Evolutionary conservation across 2,797 vertebrate genomes (phyloP).

Genomic region (Sebastes itinus): DNA sequence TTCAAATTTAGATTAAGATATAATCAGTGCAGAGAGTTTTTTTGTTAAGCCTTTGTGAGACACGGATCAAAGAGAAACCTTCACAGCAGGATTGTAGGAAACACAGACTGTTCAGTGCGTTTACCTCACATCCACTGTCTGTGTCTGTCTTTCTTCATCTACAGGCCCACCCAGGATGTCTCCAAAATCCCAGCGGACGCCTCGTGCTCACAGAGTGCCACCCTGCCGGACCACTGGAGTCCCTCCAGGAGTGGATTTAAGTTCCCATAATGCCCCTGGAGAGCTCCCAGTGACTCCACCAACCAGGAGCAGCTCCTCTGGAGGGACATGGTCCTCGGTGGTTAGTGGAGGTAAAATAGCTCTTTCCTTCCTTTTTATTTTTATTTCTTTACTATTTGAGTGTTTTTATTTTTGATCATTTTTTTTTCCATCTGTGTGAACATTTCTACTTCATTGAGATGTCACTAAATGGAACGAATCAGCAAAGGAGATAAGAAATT

Average conservation of each 20-base stretch:
- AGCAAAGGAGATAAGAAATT: not conserved
- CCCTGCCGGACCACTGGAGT: slow-evolving; percentile 89
- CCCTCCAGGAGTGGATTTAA: slow-evolving; percentile 90
- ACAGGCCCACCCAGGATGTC: slow-evolving; percentile 98
- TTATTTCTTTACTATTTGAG: not conserved
- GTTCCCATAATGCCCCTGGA: slow-evolving; percentile 90
- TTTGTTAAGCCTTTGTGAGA: slow-evolving; percentile 11
- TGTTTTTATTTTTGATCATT: not conserved
- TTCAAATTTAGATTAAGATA: not conserved
- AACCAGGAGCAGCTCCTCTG: slow-evolving; percentile 91
- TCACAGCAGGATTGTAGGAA: slow-evolving; percentile 8
- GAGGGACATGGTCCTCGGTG: slow-evolving; percentile 98
- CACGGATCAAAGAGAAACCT: not conserved
- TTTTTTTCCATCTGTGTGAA: not conserved
- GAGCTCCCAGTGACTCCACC: slow-evolving; percentile 88
- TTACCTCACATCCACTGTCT: not conserved
- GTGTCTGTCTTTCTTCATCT: slow-evolving; percentile 17
- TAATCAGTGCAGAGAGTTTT: not conserved
- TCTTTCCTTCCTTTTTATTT: not conserved
- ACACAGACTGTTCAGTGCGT: not conserved
- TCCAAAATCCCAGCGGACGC: slow-evolving; percentile 96
- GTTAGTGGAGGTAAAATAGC: slow-evolving; percentile 91
- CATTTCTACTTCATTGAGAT: not conserved
- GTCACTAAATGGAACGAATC: not conserved
- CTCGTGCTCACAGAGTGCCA: slow-evolving; percentile 93